Base-by-base conservation (phyloP, 2,113 vertebrate genomes). In the Heliornis fulica region DNA sequence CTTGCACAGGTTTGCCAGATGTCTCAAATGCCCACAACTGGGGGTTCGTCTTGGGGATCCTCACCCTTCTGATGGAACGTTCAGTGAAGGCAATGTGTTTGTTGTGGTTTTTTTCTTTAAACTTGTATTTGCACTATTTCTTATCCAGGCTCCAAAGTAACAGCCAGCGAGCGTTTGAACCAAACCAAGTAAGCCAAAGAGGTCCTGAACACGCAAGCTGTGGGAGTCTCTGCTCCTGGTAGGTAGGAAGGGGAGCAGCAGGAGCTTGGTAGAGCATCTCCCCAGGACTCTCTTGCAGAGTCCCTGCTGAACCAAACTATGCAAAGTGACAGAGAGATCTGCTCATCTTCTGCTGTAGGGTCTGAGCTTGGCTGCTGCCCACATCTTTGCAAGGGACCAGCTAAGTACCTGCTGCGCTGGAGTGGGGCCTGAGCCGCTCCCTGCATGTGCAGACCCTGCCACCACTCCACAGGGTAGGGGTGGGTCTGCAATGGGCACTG, bases 81-180 rank as follows among this genome's bases (percentile, higher is more conserved):
- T 93, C 43, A 59, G 23, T 57, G 64, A 75, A 90, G 40, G 50
- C 43, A 46, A 18, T 5, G 34, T 34, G 43, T 46, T 4, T 75
- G 3, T 9, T 25, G n/a, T n/a, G 38, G 68, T 78, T 38, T 43
- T 56, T 71, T 51, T 46, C 18, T 86, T 87, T 75, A 82, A 71
- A 76, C 69, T 92, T 81, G 51, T 91, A 87, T 94, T 96, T 97
- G 96, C 92, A 96, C 92, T 96, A 72, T 87, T 90, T 90, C 80
- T 75, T 92, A 75, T 75, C 87, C 50, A 43, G 59, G 59, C 94
- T 96, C 88, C 31, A 38, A 61, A 78, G 54, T 75, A 84, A 75
- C 60, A 89, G 61, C 83, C 88, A 90, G 72, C 2, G 10, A 92
- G 45, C 65, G 23, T 89, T 68, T 78, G 84, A 95, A 84, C 76